phyloP scores from a whole-genome alignment of 1,140 invertebrate species.

The Drosophila ohnishii region DNA sequence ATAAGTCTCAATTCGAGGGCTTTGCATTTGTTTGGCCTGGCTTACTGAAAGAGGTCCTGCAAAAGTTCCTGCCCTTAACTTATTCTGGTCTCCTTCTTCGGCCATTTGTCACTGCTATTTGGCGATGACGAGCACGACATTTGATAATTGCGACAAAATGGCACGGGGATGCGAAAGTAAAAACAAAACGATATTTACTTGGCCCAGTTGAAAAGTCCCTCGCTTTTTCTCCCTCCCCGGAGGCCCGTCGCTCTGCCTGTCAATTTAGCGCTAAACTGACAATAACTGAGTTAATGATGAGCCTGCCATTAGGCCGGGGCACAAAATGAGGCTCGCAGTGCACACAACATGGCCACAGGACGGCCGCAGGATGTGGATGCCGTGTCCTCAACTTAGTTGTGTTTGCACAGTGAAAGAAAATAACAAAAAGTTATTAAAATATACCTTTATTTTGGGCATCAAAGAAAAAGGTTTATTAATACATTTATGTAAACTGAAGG shows the following conservation, averaged over 20 bases:
- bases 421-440: background rate
- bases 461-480: background rate
- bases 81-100: background rate
- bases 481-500: background rate
- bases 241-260: conserved; percentile 45
- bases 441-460: background rate
- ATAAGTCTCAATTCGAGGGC: conserved; percentile 40
- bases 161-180: conserved; percentile 33
- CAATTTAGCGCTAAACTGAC: conserved; percentile 74
- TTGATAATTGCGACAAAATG: conserved; percentile 58
- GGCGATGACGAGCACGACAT: conserved; percentile 53
- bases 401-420: conserved; percentile 20
- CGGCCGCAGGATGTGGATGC: conserved; percentile 39
- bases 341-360: conserved; percentile 29
- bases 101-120: conserved; percentile 44
- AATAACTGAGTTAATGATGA: conserved; percentile 78
- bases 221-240: background rate
- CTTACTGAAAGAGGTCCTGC: conserved; percentile 13
- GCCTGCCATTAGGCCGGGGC: conserved; percentile 60
- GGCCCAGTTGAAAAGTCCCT: conserved; percentile 23
- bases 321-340: conserved; percentile 52
- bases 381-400: conserved; percentile 36
- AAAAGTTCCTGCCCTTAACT: conserved; percentile 24
- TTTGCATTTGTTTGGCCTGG: conserved; percentile 47
- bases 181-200: conserved; percentile 68